Percentiles rank a stretch among this genome's conserved stretches.
Conservation (phyloP, 2,888 invertebrate species). For the Baronia brevicornis region DNA sequence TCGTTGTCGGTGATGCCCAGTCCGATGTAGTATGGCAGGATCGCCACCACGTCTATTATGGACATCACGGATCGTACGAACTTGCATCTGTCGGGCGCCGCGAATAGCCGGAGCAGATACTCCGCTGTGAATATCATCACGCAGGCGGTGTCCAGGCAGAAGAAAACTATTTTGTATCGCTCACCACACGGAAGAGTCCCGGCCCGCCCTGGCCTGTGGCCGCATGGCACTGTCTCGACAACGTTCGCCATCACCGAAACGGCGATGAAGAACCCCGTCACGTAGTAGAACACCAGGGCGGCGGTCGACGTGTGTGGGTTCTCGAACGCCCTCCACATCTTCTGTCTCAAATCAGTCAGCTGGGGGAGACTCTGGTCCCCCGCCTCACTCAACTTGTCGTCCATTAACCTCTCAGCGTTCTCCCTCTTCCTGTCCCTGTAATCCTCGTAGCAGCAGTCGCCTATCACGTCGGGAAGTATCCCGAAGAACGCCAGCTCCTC, state of each 20-base stretch:
- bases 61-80: constrained; percentile 99
- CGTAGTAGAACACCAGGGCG: constrained; percentile 99
- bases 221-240: constrained; percentile 97
- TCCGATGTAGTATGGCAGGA: constrained; percentile 99
- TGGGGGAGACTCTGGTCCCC: constrained; percentile 92
- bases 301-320: constrained; percentile 99
- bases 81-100: constrained; percentile 98
- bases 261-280: constrained; percentile 99
- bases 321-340: constrained; percentile 99
- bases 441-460: constrained; percentile 99
- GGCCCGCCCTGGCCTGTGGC: constrained; percentile 88
- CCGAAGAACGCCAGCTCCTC: constrained; percentile 99
- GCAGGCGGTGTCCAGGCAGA: constrained; percentile 99
- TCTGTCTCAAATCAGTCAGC: constrained; percentile 91
- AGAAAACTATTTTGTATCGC: constrained; percentile 97
- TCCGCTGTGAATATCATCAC: constrained; percentile 99
- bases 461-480: constrained; percentile 95
- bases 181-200: constrained; percentile 97
- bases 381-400: constrained; percentile 95
- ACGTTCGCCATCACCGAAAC: constrained; percentile 99
- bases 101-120: constrained; percentile 95
- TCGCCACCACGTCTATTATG: constrained; percentile 99
- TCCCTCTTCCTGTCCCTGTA: constrained; percentile 99
- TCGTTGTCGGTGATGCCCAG: constrained; percentile 98
- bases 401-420: constrained; percentile 98